phyloP scores from a whole-genome alignment of 1,140 invertebrate genomes.

The Diachasma alloeum region DNA sequence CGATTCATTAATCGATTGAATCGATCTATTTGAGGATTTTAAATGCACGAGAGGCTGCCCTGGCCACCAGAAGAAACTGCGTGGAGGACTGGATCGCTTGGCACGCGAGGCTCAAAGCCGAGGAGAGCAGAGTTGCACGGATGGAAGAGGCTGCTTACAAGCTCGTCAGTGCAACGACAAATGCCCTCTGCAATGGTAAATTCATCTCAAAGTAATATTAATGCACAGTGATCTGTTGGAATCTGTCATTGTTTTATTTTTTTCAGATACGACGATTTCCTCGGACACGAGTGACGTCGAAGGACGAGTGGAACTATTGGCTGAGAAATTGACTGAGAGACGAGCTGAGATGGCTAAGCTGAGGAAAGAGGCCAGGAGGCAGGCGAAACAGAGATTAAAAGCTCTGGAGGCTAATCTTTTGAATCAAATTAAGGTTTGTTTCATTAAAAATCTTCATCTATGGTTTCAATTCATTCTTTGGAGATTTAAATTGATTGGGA shows the following conservation, averaged over 20 bases:
- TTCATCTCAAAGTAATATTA: background rate
- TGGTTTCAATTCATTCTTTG: too few relatives aligned
- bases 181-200: constrained; percentile 57
- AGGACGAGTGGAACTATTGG: constrained; percentile 57
- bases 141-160: constrained; percentile 62
- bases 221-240: background rate
- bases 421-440: constrained; percentile 58
- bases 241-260: background rate
- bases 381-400: constrained; percentile 57
- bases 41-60: constrained; percentile 58
- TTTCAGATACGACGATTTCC: constrained; percentile 57
- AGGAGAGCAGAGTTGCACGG: constrained; percentile 57
- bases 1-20: background rate
- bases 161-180: constrained; percentile 57
- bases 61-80: constrained; percentile 58
- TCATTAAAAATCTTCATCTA: background rate
- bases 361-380: constrained; percentile 55
- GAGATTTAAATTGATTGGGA: too few relatives aligned
- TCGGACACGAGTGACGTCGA: constrained; percentile 62
- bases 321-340: constrained; percentile 58
- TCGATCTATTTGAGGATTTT: constrained; percentile 49
- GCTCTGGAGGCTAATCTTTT: constrained; percentile 58
- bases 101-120: constrained; percentile 57
- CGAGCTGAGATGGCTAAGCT: constrained; percentile 58
- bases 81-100: constrained; percentile 63